Percentiles rank a stretch among this genome's conserved stretches.
Conservation (phyloP, 2,113 vertebrate species). For the Lonchura striata region DNA sequence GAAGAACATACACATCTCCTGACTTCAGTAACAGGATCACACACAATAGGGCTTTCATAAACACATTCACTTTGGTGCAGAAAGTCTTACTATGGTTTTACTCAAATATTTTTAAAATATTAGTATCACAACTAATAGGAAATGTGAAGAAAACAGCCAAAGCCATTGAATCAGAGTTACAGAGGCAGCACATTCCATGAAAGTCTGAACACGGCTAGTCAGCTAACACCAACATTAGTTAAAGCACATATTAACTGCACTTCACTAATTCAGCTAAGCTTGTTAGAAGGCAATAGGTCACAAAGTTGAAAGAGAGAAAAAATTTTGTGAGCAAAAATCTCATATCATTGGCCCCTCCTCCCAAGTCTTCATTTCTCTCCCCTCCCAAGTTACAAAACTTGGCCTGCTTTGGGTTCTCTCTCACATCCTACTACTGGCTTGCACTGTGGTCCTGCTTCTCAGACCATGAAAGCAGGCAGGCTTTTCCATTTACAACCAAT, state of each 20-base stretch:
- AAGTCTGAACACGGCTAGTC: neutral
- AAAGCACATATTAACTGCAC: neutral
- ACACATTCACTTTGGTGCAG: accelerated
- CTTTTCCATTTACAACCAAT: neutral
- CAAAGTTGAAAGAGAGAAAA: neutral
- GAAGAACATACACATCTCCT: neutral
- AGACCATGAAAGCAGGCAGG: neutral
- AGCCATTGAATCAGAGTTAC: neutral
- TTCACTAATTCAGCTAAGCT: neutral
- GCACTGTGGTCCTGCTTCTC: neutral
- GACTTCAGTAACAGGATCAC: neutral
- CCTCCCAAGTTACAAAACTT: neutral
- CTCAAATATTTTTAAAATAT: neutral
- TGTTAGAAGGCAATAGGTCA: neutral
- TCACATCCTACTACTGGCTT: neutral
- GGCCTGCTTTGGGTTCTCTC: neutral
- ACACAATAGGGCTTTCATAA: neutral
- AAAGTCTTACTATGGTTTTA: neutral
- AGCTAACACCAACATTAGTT: neutral
- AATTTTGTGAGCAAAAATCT: neutral
- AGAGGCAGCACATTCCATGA: neutral
- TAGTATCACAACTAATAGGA: neutral
- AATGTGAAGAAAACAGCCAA: neutral
- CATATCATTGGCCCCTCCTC: accelerated
- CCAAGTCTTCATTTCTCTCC: neutral